Evolutionary conservation across 2,888 invertebrate genomes (phyloP).

Genomic region (Rhorus exstirpatorius): DNA sequence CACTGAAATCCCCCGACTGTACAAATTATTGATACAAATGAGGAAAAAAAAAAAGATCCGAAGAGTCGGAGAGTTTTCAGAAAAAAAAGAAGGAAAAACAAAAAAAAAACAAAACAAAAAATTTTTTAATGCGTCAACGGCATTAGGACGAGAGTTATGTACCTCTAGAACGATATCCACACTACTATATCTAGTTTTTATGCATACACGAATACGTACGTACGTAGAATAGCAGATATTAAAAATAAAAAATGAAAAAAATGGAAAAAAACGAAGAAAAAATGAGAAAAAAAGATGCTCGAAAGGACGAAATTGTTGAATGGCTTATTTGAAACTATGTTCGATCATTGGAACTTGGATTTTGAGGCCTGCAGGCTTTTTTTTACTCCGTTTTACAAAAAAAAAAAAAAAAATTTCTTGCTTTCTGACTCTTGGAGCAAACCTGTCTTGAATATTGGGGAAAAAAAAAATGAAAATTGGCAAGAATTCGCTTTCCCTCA

Average conservation of each 20-base stretch:
- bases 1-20: conserved; percentile 64
- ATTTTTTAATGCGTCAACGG: conserved; percentile 49
- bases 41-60: conserved; percentile 13
- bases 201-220: conserved; percentile 69
- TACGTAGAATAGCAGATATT: conserved; percentile 61
- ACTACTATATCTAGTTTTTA: conserved; percentile 70
- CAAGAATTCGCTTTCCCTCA: conserved; percentile 45
- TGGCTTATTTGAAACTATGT: conserved; percentile 51
- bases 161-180: conserved; percentile 69
- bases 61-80: conserved; percentile 34
- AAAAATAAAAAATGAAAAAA: conserved; percentile 8
- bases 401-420: too few relatives aligned
- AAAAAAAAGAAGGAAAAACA: conserved; percentile 18
- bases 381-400: conserved; percentile 17
- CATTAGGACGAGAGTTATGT: conserved; percentile 57
- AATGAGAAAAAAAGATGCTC: conserved; percentile 19
- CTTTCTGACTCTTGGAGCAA: conserved; percentile 17
- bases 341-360: conserved; percentile 48
- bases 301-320: conserved; percentile 58
- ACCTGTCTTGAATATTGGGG: conserved; percentile 28
- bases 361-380: conserved; percentile 11
- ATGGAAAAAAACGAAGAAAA: conserved; percentile 5
- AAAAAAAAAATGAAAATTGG: conserved; percentile 17
- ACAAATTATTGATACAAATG: conserved; percentile 68
- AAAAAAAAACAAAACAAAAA: conserved; percentile 23